Evolutionary conservation across 2,113 vertebrate species (phyloP), one percentile per base, ranked within the genome.

Genomic region (Zapus hudsonius): DNA sequence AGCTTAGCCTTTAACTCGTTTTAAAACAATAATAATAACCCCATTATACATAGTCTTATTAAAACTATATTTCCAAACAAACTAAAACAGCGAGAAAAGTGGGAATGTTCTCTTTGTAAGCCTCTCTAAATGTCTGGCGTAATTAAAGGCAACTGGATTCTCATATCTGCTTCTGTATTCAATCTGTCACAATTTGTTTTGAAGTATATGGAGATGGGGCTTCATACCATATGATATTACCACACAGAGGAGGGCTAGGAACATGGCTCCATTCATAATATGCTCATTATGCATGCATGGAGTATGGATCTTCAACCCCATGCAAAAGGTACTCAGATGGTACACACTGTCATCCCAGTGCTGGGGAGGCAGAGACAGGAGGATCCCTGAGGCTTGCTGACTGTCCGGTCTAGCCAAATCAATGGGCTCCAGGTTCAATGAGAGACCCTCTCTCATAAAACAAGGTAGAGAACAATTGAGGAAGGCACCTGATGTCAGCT

Each of bases 1-100:
- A 75, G 63, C 47, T 63, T 31, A 16, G 40, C 20, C 61, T 44
- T 63, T 36, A 47, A 36, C 27, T 75, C 47, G 42, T 42, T 76
- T 85, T 75, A 22, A 91, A 67, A 87, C 78, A 94, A 19, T 3
- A 66, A n/a, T 23, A 81, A 89, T 67, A 72, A 75, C 29, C 5
- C 33, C 55, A 89, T 44, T 40, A 12, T n/a, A 67, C 27, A 76
- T 44, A 8, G 0, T 92, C 88, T 79, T 33, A 75, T 70, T 9
- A 90, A 89, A 84, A 74, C 10, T 61, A 1, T 38, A 55, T 72
- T 89, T 91, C 85, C 44, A 31, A 72, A 87, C 2, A 85, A 91
- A 91, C 23, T 29, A 47, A 36, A 90, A 55, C 85, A 42, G 29
- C 63, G 22, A 78, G 44, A 69, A 84, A 44, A 85, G 25, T 40